These are phyloP conservation scores for Cryptoblepharus egeriae DNA, from an alignment of 2,797 vertebrate species.

Conservation along the genomic window DNA sequence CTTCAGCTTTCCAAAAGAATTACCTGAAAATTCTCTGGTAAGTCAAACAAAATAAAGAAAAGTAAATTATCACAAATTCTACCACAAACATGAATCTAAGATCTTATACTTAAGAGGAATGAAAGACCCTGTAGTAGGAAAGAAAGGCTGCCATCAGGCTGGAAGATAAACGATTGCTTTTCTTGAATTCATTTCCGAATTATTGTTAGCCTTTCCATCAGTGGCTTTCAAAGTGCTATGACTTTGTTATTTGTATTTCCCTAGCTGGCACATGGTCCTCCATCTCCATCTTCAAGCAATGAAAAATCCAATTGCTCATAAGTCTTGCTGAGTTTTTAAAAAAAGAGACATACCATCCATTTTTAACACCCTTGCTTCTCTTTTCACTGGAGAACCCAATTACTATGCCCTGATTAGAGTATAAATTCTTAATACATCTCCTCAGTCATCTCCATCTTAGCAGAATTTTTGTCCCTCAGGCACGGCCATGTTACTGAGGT, in stretches of 20 bases:
- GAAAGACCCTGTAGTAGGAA: neutral
- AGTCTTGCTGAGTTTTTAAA: slow-evolving; percentile 25
- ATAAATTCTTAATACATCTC: slow-evolving; percentile 53
- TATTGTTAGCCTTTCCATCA: slow-evolving; percentile 20
- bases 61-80: neutral
- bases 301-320: slow-evolving; percentile 10
- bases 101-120: neutral
- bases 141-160: neutral
- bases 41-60: neutral
- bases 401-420: slow-evolving; percentile 54
- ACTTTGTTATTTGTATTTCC: slow-evolving; percentile 9
- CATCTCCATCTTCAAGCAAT: slow-evolving; percentile 42
- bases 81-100: neutral
- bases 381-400: slow-evolving; percentile 45
- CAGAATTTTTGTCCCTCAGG: slow-evolving; percentile 40
- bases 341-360: slow-evolving; percentile 40
- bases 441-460: slow-evolving; percentile 33
- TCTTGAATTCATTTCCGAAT: slow-evolving; percentile 25
- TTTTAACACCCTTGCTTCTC: slow-evolving; percentile 41
- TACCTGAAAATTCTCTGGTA: neutral
- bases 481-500: slow-evolving; percentile 42
- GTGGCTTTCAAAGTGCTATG: neutral
- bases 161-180: neutral
- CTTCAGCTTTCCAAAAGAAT: neutral
- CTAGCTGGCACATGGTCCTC: neutral